Conservation (phyloP, 2,113 vertebrate species). For the Echinops telfairi region DNA sequence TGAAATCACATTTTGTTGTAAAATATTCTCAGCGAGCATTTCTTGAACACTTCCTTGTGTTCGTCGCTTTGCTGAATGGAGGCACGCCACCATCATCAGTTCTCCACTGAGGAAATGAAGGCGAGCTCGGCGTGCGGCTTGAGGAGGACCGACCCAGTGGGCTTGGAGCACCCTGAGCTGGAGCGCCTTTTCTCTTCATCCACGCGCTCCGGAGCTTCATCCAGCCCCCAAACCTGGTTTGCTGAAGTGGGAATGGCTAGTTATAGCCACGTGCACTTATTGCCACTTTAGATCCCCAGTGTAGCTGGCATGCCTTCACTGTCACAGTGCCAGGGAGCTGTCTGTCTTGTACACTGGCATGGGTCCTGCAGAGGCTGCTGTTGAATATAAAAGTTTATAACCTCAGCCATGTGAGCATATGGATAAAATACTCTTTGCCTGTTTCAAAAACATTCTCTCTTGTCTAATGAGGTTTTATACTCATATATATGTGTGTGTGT, state of each 20-base stretch:
- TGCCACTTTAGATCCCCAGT: conserved; percentile 4
- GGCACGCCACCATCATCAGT: background rate
- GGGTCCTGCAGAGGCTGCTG: background rate
- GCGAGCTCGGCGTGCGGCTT: background rate
- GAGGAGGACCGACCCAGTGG: background rate
- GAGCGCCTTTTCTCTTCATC: background rate
- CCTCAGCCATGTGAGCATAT: conserved; percentile 37
- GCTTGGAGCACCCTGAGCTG: accelerated
- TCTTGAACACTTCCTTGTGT: background rate
- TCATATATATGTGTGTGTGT: too few species aligned
- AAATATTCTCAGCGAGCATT: background rate
- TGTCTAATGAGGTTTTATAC: conserved; percentile 67
- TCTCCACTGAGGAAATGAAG: background rate
- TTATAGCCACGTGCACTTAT: conserved; percentile 37
- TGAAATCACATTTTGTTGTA: background rate
- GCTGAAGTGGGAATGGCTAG: background rate
- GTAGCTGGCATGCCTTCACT: background rate
- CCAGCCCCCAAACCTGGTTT: background rate
- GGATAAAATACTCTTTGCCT: conserved; percentile 39
- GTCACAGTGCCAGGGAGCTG: background rate
- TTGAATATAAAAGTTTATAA: conserved; percentile 56
- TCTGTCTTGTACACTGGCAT: background rate
- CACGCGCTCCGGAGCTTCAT: background rate
- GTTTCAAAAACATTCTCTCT: conserved; percentile 65
- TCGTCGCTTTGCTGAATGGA: background rate